Percentiles rank a stretch among this genome's conserved stretches.
Conservation (phyloP, 2,113 vertebrate species). For the Zapus hudsonius region DNA sequence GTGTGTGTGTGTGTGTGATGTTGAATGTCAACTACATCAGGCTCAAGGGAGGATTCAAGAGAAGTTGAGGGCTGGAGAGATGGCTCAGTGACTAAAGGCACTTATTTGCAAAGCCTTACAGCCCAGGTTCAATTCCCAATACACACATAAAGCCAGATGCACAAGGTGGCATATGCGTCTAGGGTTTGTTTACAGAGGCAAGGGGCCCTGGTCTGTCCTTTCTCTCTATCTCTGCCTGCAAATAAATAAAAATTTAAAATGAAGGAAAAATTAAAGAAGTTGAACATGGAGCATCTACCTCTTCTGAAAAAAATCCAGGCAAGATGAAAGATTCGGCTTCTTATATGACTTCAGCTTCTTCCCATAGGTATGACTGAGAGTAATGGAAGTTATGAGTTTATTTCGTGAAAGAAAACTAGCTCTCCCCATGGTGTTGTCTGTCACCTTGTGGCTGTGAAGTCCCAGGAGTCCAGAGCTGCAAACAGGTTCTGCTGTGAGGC, state of each 20-base stretch:
- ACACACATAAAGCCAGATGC: too few relatives aligned
- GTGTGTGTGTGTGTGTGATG: neutral
- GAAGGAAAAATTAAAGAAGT: neutral
- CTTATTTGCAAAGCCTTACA: too few relatives aligned
- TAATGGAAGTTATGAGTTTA: neutral
- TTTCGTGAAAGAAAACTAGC: slow-evolving; percentile 6
- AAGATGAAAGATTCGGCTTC: neutral
- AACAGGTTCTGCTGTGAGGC: neutral
- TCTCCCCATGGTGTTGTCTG: neutral
- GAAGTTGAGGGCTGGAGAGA: neutral
- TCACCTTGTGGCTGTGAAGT: slow-evolving; percentile 12
- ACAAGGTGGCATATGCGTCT: too few relatives aligned
- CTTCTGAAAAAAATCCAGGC: neutral
- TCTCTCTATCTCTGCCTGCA: too few relatives aligned
- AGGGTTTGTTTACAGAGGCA: too few relatives aligned
- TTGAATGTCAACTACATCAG: neutral
- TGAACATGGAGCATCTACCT: neutral
- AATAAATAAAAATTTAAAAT: too few relatives aligned
- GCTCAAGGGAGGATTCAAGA: neutral
- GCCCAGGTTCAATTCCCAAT: too few relatives aligned
- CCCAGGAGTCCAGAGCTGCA: slow-evolving; percentile 5
- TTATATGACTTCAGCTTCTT: neutral
- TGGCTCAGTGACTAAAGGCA: too few relatives aligned
- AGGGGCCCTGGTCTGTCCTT: too few relatives aligned
- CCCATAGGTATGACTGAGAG: neutral